Evolutionary conservation across 1,140 invertebrate species (phyloP).

Genomic region (Calosoma granatense): DNA sequence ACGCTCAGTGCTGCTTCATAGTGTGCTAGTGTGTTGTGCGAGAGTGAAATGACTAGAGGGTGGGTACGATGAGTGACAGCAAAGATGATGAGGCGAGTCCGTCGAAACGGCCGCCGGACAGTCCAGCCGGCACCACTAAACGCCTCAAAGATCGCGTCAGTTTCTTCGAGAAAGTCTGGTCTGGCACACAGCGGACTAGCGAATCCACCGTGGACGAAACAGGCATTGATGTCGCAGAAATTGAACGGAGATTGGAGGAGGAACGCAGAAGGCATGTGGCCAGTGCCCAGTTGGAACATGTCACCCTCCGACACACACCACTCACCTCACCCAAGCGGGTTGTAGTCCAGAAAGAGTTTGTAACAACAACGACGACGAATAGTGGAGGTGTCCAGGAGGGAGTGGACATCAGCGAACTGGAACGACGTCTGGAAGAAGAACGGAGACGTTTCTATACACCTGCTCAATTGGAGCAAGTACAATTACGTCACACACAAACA

Average conservation of each 20-base stretch:
- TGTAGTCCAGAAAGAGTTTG: slow-evolving; percentile 30
- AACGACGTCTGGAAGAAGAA: slow-evolving; percentile 26
- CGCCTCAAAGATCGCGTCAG: slow-evolving; percentile 57
- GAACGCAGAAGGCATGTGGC: slow-evolving; percentile 43
- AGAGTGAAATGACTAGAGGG: slow-evolving; percentile 1
- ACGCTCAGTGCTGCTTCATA: background rate
- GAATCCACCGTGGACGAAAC: slow-evolving; percentile 30
- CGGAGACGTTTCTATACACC: background rate
- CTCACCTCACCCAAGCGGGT: slow-evolving; percentile 35
- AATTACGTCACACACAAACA: slow-evolving; percentile 22
- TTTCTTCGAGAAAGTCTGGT: slow-evolving; percentile 69
- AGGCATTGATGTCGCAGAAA: slow-evolving; percentile 39
- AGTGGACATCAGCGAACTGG: slow-evolving; percentile 23
- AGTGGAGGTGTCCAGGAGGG: slow-evolving; percentile 26
- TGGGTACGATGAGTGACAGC: slow-evolving; percentile 14
- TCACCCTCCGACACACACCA: slow-evolving; percentile 45
- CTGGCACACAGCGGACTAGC: slow-evolving; percentile 32
- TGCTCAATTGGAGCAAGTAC: slow-evolving; percentile 16
- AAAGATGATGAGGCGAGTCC: slow-evolving; percentile 14
- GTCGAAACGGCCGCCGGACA: slow-evolving; percentile 26
- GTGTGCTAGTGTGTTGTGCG: slow-evolving; percentile 12
- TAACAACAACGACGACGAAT: too few relatives aligned
- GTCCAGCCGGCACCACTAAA: slow-evolving; percentile 28
- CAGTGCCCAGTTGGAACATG: slow-evolving; percentile 41
- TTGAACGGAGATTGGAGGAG: slow-evolving; percentile 45